These are phyloP conservation scores for Patella vulgata DNA, from an alignment of 1,140 invertebrate species.

Conservation along the genomic window DNA sequence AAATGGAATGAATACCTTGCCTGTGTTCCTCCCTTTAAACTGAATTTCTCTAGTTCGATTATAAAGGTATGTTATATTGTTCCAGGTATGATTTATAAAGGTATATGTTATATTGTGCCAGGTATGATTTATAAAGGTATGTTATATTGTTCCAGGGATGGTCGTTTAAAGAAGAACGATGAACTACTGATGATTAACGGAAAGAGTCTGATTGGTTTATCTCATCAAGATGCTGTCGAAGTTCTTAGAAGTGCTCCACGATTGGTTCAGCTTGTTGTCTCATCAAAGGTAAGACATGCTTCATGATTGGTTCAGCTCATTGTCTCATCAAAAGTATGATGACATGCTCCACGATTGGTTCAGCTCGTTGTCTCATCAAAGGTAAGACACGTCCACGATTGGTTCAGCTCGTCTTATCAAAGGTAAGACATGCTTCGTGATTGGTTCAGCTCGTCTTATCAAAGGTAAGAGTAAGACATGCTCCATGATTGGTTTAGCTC, in stretches of 20 bases:
- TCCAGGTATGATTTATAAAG: no score
- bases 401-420: slow-evolving; percentile 76
- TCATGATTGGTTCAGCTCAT: slow-evolving; percentile 80
- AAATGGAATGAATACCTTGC: no score
- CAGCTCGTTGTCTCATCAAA: slow-evolving; percentile 76
- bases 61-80: no score
- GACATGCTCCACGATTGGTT: slow-evolving; percentile 74
- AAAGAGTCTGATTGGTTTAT: slow-evolving; percentile 79
- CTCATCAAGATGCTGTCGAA: slow-evolving; percentile 80
- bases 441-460: slow-evolving; percentile 83
- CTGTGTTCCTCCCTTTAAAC: no score
- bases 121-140: no score
- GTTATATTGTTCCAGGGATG: no score
- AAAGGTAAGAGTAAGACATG: slow-evolving; percentile 73
- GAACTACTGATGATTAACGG: slow-evolving; percentile 89
- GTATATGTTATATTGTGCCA: no score
- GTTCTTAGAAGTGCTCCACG: slow-evolving; percentile 73
- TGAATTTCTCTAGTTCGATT: no score
- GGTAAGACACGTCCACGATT: slow-evolving; percentile 71
- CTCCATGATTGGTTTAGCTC: slow-evolving; percentile 78
- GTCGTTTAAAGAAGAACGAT: slow-evolving; percentile 81
- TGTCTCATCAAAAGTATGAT: slow-evolving; percentile 79
- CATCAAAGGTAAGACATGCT: slow-evolving; percentile 63
- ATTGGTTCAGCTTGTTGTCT: slow-evolving; percentile 80
- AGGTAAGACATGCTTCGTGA: slow-evolving; percentile 70